phyloP scores from a whole-genome alignment of 2,888 invertebrate genomes.

The Cheilosia grossa region DNA sequence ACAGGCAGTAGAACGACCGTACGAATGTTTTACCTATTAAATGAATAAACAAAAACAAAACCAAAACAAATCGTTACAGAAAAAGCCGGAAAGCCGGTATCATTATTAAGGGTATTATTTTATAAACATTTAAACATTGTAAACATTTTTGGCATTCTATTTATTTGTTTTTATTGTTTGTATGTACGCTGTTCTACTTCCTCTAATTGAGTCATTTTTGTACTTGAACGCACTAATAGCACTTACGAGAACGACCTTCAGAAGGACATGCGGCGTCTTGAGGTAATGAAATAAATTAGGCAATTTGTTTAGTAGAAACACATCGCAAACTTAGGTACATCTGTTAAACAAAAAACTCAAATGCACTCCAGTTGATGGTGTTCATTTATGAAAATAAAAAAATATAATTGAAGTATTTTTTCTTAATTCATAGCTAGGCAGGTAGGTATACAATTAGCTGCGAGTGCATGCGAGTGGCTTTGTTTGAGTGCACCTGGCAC shows the following conservation, averaged over 20 bases:
- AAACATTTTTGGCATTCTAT: neutral
- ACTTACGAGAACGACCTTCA: slow-evolving; percentile 45
- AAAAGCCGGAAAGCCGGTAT: slow-evolving; percentile 1
- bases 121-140: too few species aligned
- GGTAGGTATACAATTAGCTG: slow-evolving; percentile 37
- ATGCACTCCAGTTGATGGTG: neutral
- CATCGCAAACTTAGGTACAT: slow-evolving; percentile 3
- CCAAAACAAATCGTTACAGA: neutral
- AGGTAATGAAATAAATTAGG: neutral
- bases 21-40: neutral
- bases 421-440: slow-evolving; percentile 8
- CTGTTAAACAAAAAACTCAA: slow-evolving; percentile 28
- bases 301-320: slow-evolving; percentile 27
- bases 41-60: neutral
- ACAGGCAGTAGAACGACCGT: neutral
- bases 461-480: slow-evolving; percentile 62
- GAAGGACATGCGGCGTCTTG: slow-evolving; percentile 43
- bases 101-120: neutral
- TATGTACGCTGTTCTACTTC: slow-evolving; percentile 7
- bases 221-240: neutral
- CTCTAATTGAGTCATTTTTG: slow-evolving; percentile 26
- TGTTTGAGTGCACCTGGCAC: slow-evolving; percentile 36
- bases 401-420: slow-evolving; percentile 35
- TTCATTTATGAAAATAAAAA: slow-evolving; percentile 26
- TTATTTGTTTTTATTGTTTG: neutral